Evolutionary conservation across 2,797 vertebrate species (phyloP).

Genomic region (Vipera latastei): DNA sequence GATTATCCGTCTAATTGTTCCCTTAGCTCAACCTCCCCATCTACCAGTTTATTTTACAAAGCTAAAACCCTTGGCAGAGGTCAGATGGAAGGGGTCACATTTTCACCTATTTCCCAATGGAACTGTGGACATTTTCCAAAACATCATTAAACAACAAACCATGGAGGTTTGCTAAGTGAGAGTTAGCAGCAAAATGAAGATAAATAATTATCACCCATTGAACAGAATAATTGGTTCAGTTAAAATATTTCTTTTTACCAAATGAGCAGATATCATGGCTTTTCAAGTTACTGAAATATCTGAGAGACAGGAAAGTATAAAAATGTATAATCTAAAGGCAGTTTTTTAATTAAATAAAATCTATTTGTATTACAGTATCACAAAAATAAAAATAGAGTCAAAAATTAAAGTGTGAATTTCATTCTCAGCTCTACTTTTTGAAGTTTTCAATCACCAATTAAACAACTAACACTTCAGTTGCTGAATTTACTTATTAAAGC

Average conservation of each 20-base stretch:
- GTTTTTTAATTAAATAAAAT: background rate
- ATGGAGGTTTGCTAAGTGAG: background rate
- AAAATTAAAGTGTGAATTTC: slow-evolving; percentile 13
- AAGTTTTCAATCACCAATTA: background rate
- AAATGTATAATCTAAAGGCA: background rate
- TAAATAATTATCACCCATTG: background rate
- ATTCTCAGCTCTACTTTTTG: background rate
- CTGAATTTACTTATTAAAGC: background rate
- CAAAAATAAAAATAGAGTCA: slow-evolving; percentile 1
- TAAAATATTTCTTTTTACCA: background rate
- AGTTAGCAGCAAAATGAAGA: background rate
- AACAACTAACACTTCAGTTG: slow-evolving; percentile 6
- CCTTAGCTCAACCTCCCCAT: background rate
- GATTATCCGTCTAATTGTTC: slow-evolving; percentile 17
- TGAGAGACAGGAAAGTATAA: background rate
- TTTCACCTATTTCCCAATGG: background rate
- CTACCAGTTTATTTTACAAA: background rate
- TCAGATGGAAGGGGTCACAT: background rate
- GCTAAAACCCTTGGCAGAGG: slow-evolving; percentile 17
- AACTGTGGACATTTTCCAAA: background rate
- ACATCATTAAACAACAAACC: background rate
- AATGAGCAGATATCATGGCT: background rate
- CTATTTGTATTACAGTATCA: background rate
- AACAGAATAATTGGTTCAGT: background rate
- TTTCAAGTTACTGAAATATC: background rate